Evolutionary conservation across 2,113 vertebrate species (phyloP), one percentile per base, ranked within the genome.

Genomic region (Chloebia gouldiae): DNA sequence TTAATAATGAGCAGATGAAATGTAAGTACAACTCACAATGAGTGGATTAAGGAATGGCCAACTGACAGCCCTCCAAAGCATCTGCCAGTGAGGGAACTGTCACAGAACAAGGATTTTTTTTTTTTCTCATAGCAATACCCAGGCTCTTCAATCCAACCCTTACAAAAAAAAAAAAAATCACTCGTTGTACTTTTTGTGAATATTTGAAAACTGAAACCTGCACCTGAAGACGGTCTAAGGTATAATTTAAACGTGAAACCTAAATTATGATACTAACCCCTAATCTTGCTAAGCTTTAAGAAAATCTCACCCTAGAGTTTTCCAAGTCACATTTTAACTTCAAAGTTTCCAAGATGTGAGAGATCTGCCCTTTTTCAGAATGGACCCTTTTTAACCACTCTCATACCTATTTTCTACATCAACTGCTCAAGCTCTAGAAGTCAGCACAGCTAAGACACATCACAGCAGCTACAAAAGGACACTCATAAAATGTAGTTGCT

Each of bases 21-120:
- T 56, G 61, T 49, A 78, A 81, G 71, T 64, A 65, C 73, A 68
- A 65, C 24, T 30, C 85, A 69, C 78, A 30, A 12, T 92, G 95
- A 91, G 39, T 60, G 87, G 90, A 93, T 96, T 96, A 95, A 87
- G 45, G 78, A 90, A 79, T 79, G 66, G 85, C 81, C 95, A 91
- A 79, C 81, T 93, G 73, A 79, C 92, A 96, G 93, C 15, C 69
- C 44, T 81, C 61, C 51, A 60, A 87, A 79, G 15, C 78, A 95
- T 94, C 81, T 90, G 81, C 78, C 65, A 81, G 24, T 23, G 66
- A 76, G 28, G 9, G 59, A 64, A 51, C 17, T 10, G 10, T 20
- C 30, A 50, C 20, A 63, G 33, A 92, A 49, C 10, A 44, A 60
- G 47, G 33, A 37, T 27, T 27, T 60, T 28, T n/a, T 77, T 95